Evolutionary conservation across 2,888 invertebrate species (phyloP), one percentile per base, ranked within the genome.

Genomic region (Pollenia labialis): DNA sequence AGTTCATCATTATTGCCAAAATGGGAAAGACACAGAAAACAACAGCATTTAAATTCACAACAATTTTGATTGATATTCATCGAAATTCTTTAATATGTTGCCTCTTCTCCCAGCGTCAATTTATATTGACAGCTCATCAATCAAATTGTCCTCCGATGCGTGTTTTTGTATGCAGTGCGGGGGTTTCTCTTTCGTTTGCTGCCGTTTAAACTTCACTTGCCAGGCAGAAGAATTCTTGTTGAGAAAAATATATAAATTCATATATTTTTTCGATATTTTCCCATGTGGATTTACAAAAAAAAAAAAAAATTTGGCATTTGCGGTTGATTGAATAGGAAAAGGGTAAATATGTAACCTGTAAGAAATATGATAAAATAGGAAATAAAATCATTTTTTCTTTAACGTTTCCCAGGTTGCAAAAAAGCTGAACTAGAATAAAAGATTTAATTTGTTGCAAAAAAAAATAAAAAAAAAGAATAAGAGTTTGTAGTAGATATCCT

Each of bases 61-160:
- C 66, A 68, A 66, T 44, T 64, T 75, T 77, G 77, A 77, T 77
- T 77, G 77, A 77, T 77, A 77, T 52, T 68, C 50, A 68, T 50
- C 16, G 40, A 40, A 68, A 50, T 62, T 68, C 50, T 6, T 46
- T 46, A 4, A 58, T 12, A 14, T 58, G 14, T 68, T 16, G 56
- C 16, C 3, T 54, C 18, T 52, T 18, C 6, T 32, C 32, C 32
- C 32, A 32, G 32, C 11, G 42, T 23, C 54, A 23, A 4, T 56
- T 12, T 56, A 32, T 46, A 56, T 68, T 66, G 77, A 77, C 66
- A 77, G 77, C 66, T 68, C 77, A 77, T 77, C 77, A 77, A 77
- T 77, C 77, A 77, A 77, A 56, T 16, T 56, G 48, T 44, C 14
- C 14, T n/a, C 32, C 32, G 32, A 14, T 32, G 14, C 14, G 18